Percentiles rank a stretch among this genome's conserved stretches.
Evolutionary conservation across 2,888 invertebrate genomes (phyloP).

Genomic region (Amorpha juglandis): DNA sequence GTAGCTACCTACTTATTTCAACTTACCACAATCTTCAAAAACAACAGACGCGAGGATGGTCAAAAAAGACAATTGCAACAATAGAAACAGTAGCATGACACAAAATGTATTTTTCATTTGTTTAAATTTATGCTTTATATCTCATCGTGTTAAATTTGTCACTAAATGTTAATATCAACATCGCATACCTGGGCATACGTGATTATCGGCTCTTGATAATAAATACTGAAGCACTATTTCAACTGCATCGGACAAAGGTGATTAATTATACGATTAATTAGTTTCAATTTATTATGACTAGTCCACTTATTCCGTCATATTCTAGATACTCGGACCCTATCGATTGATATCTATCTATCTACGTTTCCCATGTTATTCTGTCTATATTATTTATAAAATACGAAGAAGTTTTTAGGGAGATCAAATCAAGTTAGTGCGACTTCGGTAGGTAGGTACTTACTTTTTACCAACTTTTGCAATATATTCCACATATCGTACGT

Average conservation of each 20-base stretch:
- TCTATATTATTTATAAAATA: too few species aligned
- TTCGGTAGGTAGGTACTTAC: too few species aligned
- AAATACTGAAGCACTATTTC: constrained; percentile 40
- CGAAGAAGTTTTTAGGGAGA: too few species aligned
- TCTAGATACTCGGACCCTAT: not conserved
- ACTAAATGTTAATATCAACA: constrained; percentile 28
- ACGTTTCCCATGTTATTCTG: too few species aligned
- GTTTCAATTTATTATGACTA: constrained; percentile 31
- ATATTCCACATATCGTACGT: too few species aligned
- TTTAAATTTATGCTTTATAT: constrained; percentile 26
- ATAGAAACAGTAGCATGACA: constrained; percentile 51
- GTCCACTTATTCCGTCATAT: not conserved
- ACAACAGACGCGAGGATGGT: constrained; percentile 54
- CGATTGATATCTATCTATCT: too few species aligned
- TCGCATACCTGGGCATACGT: constrained; percentile 31
- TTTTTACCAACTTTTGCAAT: too few species aligned
- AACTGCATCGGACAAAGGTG: constrained; percentile 48
- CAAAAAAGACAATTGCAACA: constrained; percentile 46
- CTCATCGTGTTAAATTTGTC: constrained; percentile 28
- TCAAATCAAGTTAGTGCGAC: too few species aligned
- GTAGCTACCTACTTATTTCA: not conserved
- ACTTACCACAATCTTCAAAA: constrained; percentile 74
- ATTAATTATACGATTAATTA: constrained; percentile 44
- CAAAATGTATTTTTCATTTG: constrained; percentile 34
- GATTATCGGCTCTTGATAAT: constrained; percentile 54